A percentile compares a stretch with the other conserved stretches of the same genome.
These are phyloP conservation scores for Sphaerophoria rueppellii DNA, from an alignment of 2,888 invertebrate genomes.

Conservation along the genomic window DNA sequence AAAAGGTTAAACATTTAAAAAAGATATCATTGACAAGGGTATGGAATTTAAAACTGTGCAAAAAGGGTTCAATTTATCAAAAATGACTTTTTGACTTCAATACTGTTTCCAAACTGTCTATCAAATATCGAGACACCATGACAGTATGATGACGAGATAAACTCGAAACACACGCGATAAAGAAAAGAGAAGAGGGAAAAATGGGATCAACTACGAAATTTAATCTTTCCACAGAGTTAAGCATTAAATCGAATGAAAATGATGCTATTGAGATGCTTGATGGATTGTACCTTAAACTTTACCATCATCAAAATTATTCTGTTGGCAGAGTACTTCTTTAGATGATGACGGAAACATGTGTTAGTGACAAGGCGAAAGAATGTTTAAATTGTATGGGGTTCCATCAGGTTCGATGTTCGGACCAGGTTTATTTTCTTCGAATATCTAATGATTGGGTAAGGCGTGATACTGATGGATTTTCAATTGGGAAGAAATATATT, in stretches of 20 bases:
- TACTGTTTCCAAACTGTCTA: background rate
- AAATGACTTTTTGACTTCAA: background rate
- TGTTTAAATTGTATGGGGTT: background rate
- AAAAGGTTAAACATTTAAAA: background rate
- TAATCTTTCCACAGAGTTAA: slow-evolving; percentile 47
- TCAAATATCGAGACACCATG: slow-evolving; percentile 3
- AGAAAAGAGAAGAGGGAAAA: slow-evolving; percentile 2
- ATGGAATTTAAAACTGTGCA: background rate
- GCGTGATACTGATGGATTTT: too few species aligned
- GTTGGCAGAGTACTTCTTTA: background rate
- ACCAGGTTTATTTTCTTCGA: background rate
- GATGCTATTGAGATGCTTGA: slow-evolving; percentile 27
- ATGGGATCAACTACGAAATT: slow-evolving; percentile 26
- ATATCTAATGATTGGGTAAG: background rate
- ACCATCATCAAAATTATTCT: background rate
- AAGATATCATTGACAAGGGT: background rate
- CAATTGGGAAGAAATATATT: too few species aligned
- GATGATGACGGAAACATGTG: background rate
- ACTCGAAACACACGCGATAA: slow-evolving; percentile 36
- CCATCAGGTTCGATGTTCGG: background rate
- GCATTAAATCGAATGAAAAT: slow-evolving; percentile 65
- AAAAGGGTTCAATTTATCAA: slow-evolving; percentile 21
- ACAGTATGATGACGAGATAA: slow-evolving; percentile 20
- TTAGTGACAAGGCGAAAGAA: background rate
- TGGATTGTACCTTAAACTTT: slow-evolving; percentile 6